Evolutionary conservation across 2,888 invertebrate species (phyloP).

Genomic region (Taenaris catops): DNA sequence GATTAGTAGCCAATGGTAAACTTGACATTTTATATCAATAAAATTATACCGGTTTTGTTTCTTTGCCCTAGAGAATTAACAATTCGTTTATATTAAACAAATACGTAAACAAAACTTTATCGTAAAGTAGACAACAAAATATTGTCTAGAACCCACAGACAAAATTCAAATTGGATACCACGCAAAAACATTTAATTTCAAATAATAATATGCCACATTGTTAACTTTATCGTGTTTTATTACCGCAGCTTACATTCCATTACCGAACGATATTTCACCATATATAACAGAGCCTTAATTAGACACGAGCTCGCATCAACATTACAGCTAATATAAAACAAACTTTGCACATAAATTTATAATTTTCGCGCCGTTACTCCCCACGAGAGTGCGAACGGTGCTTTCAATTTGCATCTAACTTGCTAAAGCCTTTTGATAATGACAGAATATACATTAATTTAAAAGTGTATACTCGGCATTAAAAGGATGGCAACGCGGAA

Average conservation of each 20-base stretch:
- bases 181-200: not conserved
- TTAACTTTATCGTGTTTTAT: conserved; percentile 12
- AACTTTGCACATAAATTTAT: conserved; percentile 31
- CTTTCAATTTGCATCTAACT: conserved; percentile 26
- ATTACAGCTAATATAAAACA: conserved; percentile 26
- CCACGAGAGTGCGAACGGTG: conserved; percentile 24
- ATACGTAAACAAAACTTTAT: no score
- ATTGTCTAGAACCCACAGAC: no score
- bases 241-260: conserved; percentile 5
- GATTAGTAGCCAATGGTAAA: no score
- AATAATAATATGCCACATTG: conserved; percentile 1
- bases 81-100: no score
- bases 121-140: no score
- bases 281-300: conserved; percentile 25
- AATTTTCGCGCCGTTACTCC: conserved; percentile 26
- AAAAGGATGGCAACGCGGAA: no score
- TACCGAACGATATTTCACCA: conserved; percentile 20
- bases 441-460: conserved; percentile 19
- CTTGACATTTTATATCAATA: no score
- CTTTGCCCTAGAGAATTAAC: no score
- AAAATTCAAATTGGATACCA: no score
- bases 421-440: conserved; percentile 21
- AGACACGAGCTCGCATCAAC: conserved; percentile 26
- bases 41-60: no score
- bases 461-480: no score